Percentiles rank a stretch among this genome's conserved stretches.
Evolutionary conservation across 2,113 vertebrate species (phyloP).

Genomic region (Tychaedon coryphoeus): DNA sequence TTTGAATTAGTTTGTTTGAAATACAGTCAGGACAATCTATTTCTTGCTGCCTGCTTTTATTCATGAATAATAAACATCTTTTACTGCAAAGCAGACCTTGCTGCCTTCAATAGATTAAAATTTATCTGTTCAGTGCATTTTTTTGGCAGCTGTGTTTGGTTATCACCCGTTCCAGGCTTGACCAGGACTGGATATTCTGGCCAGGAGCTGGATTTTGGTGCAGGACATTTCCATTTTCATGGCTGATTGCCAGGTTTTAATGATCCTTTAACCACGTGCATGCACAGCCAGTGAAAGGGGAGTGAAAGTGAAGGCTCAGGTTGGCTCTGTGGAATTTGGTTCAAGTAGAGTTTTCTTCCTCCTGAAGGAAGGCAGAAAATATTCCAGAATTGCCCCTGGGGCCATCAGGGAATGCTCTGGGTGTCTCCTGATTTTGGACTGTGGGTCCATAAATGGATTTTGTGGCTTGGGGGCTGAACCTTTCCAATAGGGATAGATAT

Average conservation of each 20-base stretch:
- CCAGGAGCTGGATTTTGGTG: background rate
- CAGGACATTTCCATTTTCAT: background rate
- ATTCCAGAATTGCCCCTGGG: background rate
- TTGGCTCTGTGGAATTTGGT: background rate
- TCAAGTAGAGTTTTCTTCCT: background rate
- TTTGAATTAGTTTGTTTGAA: background rate
- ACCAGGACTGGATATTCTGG: background rate
- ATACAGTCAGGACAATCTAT: background rate
- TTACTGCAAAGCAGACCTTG: background rate
- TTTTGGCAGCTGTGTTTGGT: background rate
- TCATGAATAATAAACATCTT: background rate
- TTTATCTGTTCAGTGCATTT: background rate
- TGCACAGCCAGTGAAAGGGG: background rate
- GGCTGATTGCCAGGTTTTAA: background rate
- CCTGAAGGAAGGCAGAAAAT: background rate
- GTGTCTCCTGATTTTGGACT: background rate
- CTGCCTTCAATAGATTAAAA: background rate
- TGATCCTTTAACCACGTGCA: background rate
- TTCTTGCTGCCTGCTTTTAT: background rate
- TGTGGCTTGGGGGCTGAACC: background rate
- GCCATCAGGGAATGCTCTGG: background rate
- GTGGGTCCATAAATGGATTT: background rate
- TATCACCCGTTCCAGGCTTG: background rate
- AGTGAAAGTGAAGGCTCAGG: background rate
- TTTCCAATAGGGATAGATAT: accelerated